Evolutionary conservation across 2,113 vertebrate genomes (phyloP), one percentile per base, ranked within the genome.

Genomic region (Paradoxurus hermaphroditus): DNA sequence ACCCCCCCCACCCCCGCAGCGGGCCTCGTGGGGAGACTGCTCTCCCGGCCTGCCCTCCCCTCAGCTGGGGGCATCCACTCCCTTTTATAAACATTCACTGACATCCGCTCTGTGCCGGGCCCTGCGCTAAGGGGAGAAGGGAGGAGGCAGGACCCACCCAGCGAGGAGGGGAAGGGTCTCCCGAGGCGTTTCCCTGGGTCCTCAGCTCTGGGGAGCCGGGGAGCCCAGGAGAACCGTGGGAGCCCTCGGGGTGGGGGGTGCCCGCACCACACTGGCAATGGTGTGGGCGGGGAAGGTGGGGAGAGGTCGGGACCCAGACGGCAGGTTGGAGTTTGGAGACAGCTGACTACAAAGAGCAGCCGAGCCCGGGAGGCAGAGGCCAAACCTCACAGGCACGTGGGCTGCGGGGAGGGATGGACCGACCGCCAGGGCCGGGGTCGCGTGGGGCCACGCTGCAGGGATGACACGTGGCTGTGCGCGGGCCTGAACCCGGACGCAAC

Each of bases 381-480:
- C n/a, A n/a, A n/a, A 23, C 34, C 44, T 75, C 34, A 4, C 2
- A 29, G 63, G 31, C 75, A 91, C 53, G 29, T 79, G 41, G 75
- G n/a, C 18, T 56, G 49, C 51, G 21, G 72, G 91, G 29, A 41
- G 18, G 63, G 19, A 19, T 11, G 59, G 44, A 31, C 1, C 11
- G n/a, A 59, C 34, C 11, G 31, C 70, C 39, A 23, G 19, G 27
- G 56, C 27, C 49, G 68, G 49, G 53, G 59, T 68, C 49, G 27
- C 3, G 53, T 8, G 9, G 25, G 27, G 23, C 29, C 36, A 62
- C 34, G 62, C 67, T 23, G 19, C 39, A 13, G 27, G 46, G 65
- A 14, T n/a, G 6, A 49, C 15, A 18, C 3, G 0, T 6, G 31
- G 34, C 27, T 14, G 13, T 11, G 13, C 65, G 72, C 62, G 41